Conservation (phyloP, 2,797 vertebrate genomes). For the Typhlichthys subterraneus region DNA sequence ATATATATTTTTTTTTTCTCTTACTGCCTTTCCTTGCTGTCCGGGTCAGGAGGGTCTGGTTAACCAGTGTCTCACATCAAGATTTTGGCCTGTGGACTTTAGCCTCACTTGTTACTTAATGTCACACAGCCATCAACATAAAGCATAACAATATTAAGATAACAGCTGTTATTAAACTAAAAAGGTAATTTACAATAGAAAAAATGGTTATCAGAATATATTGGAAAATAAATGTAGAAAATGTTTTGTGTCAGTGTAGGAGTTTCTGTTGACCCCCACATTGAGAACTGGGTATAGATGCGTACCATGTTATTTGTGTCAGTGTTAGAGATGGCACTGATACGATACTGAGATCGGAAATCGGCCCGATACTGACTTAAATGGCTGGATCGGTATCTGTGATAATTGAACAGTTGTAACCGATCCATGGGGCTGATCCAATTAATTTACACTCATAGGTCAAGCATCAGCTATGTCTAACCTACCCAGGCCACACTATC, state of each 20-base stretch:
- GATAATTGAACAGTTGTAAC: too few relatives aligned
- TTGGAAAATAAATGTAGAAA: neutral
- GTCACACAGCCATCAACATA: neutral
- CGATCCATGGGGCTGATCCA: too few relatives aligned
- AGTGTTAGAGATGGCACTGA: too few relatives aligned
- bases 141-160: neutral
- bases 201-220: too few relatives aligned
- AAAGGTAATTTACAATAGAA: neutral
- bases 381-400: too few relatives aligned
- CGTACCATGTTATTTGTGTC: too few relatives aligned
- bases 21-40: neutral
- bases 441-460: too few relatives aligned
- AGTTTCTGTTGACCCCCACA: slow-evolving; percentile 27
- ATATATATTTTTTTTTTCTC: neutral
- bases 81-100: neutral
- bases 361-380: too few relatives aligned
- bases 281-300: slow-evolving; percentile 9
- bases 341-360: too few relatives aligned
- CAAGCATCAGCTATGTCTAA: too few relatives aligned
- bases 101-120: neutral
- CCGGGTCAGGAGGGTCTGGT: slow-evolving; percentile 11
- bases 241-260: slow-evolving; percentile 23
- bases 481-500: too few relatives aligned
- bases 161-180: too few relatives aligned
- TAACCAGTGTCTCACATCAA: neutral